These are phyloP conservation scores for Deroplatys truncata DNA, from an alignment of 2,888 invertebrate genomes.

Conservation along the genomic window DNA sequence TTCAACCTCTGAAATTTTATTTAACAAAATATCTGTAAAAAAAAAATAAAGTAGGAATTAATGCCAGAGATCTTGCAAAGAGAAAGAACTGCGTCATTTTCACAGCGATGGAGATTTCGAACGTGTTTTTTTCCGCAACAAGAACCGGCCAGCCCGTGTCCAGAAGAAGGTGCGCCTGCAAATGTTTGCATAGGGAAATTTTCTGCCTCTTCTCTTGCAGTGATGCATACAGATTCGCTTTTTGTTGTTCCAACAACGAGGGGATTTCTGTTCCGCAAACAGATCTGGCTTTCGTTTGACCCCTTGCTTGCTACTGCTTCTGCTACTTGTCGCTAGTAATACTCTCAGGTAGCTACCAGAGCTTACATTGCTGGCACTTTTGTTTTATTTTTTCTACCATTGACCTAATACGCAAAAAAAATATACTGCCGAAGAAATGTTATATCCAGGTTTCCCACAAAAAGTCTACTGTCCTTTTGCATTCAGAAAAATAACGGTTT, in stretches of 20 bases:
- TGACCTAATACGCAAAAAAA: too few relatives aligned
- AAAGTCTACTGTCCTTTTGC: too few relatives aligned
- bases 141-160: background rate
- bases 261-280: background rate
- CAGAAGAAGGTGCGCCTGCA: background rate
- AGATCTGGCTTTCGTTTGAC: background rate
- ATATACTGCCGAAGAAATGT: too few relatives aligned
- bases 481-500: too few relatives aligned
- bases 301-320: background rate
- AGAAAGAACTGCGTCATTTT: too few relatives aligned
- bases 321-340: background rate
- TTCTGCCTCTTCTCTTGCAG: background rate
- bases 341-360: background rate
- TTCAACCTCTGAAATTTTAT: too few relatives aligned
- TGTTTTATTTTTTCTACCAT: too few relatives aligned
- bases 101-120: too few relatives aligned
- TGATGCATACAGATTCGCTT: background rate
- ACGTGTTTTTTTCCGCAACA: background rate
- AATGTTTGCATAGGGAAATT: background rate
- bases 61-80: too few relatives aligned
- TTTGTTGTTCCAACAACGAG: background rate
- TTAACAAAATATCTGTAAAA: too few relatives aligned
- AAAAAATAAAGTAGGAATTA: too few relatives aligned
- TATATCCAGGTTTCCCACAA: too few relatives aligned
- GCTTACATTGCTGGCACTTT: background rate